Conservation (phyloP, 2,113 vertebrate species). For the Blennius ocellaris region DNA sequence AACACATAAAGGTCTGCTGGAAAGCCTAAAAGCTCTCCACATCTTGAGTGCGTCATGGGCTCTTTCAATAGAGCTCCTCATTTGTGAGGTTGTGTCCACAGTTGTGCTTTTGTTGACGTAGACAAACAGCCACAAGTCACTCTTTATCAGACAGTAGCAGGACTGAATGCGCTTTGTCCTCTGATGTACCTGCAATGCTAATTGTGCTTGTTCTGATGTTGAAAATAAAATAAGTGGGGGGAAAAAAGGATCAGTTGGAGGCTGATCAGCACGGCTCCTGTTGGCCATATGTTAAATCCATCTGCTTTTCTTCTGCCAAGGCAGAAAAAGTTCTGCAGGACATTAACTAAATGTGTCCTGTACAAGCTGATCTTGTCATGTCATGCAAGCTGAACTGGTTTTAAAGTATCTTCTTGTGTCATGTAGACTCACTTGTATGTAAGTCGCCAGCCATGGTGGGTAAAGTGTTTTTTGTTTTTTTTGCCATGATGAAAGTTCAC, state of each 20-base stretch:
- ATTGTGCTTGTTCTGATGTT: conserved; percentile 29
- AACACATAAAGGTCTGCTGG: conserved; percentile 28
- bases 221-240: background rate
- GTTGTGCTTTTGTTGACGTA: background rate
- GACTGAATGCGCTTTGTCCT: background rate
- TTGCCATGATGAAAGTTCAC: conserved; percentile 14
- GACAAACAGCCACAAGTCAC: background rate
- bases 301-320: conserved; percentile 58
- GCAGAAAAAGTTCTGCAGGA: conserved; percentile 47
- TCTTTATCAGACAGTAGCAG: background rate
- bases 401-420: conserved; percentile 2
- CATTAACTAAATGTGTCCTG: conserved; percentile 28
- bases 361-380: conserved; percentile 32
- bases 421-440: conserved; percentile 1
- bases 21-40: background rate
- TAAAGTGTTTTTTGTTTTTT: background rate
- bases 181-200: background rate
- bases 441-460: background rate
- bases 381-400: conserved; percentile 21
- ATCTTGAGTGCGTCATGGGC: too few relatives aligned
- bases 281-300: conserved; percentile 74
- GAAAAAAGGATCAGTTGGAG: background rate
- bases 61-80: background rate
- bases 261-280: conserved; percentile 44
- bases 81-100: background rate